Evolutionary conservation across 1,140 invertebrate species (phyloP).

Genomic region (Papilio xuthus): DNA sequence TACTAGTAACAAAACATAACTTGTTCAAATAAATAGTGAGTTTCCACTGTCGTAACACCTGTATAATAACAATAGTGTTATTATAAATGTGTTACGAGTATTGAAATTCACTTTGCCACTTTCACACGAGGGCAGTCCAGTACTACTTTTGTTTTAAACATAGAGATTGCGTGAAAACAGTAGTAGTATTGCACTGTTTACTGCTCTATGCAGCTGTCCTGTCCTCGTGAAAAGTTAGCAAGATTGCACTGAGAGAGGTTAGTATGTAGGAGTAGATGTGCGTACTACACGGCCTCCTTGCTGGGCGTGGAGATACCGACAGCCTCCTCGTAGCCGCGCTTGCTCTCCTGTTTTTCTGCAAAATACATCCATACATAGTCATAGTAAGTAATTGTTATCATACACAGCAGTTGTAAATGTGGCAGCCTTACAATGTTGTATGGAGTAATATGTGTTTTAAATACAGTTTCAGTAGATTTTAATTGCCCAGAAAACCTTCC

Average conservation of each 20-base stretch:
- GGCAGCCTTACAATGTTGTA: too few species aligned
- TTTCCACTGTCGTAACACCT: neutral
- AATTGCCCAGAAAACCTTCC: too few species aligned
- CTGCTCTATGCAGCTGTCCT: neutral
- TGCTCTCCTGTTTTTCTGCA: slow-evolving; percentile 77
- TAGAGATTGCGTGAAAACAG: too few species aligned
- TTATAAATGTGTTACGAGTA: neutral
- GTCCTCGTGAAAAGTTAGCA: too few species aligned
- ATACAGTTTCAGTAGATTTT: too few species aligned
- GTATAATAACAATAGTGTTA: neutral
- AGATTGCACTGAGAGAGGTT: slow-evolving; percentile 73
- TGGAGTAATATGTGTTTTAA: too few species aligned
- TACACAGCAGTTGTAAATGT: too few species aligned
- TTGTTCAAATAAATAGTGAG: slow-evolving; percentile 69
- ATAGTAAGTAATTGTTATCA: too few species aligned
- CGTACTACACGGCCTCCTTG: slow-evolving; percentile 88
- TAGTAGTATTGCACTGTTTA: too few species aligned
- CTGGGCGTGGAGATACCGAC: slow-evolving; percentile 95
- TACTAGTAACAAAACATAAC: slow-evolving; percentile 69
- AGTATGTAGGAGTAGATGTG: slow-evolving; percentile 52
- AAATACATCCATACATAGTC: slow-evolving; percentile 38
- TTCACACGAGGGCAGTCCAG: neutral
- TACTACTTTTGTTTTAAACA: too few species aligned
- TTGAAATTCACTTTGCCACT: neutral
- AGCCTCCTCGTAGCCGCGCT: slow-evolving; percentile 88